Conservation (phyloP, 2,797 vertebrate genomes). For the Amphiprion clarkii region DNA sequence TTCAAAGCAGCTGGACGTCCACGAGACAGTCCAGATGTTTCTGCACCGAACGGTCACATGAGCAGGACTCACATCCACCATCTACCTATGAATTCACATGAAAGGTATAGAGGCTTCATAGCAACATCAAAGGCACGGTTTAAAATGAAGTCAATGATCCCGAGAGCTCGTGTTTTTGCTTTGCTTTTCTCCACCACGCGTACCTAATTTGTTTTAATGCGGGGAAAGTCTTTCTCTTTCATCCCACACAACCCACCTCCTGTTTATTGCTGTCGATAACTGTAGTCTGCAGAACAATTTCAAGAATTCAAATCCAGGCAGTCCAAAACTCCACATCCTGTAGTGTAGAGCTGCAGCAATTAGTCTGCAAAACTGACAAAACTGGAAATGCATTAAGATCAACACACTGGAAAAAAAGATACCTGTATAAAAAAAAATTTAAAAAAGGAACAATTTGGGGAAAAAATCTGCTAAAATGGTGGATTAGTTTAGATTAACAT, state of each 20-base stretch:
- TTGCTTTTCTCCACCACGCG: not conserved
- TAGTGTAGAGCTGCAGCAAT: too few species aligned
- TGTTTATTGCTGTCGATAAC: slow-evolving; percentile 7
- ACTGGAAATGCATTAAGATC: too few species aligned
- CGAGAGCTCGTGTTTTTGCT: not conserved
- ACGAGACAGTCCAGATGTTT: too few species aligned
- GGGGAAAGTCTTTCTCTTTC: slow-evolving; percentile 20
- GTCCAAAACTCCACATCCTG: too few species aligned
- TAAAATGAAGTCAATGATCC: slow-evolving; percentile 4
- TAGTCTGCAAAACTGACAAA: too few species aligned
- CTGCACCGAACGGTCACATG: not conserved
- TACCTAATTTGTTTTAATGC: slow-evolving; percentile 36
- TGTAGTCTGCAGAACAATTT: too few species aligned
- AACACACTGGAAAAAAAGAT: too few species aligned
- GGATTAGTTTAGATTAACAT: too few species aligned
- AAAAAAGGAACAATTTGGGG: too few species aligned
- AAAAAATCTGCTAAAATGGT: too few species aligned
- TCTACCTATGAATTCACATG: slow-evolving; percentile 3
- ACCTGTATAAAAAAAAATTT: too few species aligned
- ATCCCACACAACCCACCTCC: slow-evolving; percentile 18
- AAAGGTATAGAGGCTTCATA: not conserved
- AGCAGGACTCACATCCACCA: not conserved
- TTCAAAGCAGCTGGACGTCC: not conserved
- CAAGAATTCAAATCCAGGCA: too few species aligned
- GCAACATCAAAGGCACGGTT: slow-evolving; percentile 13